These are phyloP conservation scores for Ormia ochracea DNA, from an alignment of 2,888 invertebrate genomes.

Conservation along the genomic window DNA sequence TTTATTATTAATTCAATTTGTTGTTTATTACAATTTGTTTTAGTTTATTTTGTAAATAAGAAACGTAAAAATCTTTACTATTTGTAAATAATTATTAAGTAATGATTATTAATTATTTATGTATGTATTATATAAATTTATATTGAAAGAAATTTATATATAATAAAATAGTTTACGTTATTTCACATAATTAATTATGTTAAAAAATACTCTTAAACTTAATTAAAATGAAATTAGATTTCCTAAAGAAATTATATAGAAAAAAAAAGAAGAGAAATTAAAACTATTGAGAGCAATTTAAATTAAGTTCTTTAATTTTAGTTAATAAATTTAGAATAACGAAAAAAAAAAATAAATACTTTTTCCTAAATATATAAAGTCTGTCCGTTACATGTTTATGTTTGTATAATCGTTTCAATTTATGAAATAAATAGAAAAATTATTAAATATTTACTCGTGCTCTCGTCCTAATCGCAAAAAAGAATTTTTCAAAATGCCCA, in stretches of 20 bases:
- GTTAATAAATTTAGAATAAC: slow-evolving; percentile 26
- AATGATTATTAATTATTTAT: slow-evolving; percentile 25
- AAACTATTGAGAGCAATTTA: slow-evolving; percentile 1
- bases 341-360: not conserved
- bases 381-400: slow-evolving; percentile 37
- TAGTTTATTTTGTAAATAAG: slow-evolving; percentile 33
- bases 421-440: not conserved
- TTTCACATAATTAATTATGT: not conserved
- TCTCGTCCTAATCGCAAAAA: not conserved
- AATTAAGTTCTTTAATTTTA: slow-evolving; percentile 17
- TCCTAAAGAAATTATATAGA: slow-evolving; percentile 28
- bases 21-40: slow-evolving; percentile 26
- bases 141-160: slow-evolving; percentile 5
- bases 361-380: slow-evolving; percentile 38
- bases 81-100: slow-evolving; percentile 33
- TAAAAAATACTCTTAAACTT: slow-evolving; percentile 28
- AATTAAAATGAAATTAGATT: slow-evolving; percentile 9
- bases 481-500: not conserved
- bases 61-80: not conserved
- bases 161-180: slow-evolving; percentile 5
- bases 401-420: not conserved
- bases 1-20: not conserved
- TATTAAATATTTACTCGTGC: not conserved
- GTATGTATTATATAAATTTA: slow-evolving; percentile 24
- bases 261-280: not conserved